Percentiles rank a stretch among this genome's conserved stretches.
These are phyloP conservation scores for Sus cebifrons DNA, from an alignment of 2,797 vertebrate genomes.

Conservation along the genomic window DNA sequence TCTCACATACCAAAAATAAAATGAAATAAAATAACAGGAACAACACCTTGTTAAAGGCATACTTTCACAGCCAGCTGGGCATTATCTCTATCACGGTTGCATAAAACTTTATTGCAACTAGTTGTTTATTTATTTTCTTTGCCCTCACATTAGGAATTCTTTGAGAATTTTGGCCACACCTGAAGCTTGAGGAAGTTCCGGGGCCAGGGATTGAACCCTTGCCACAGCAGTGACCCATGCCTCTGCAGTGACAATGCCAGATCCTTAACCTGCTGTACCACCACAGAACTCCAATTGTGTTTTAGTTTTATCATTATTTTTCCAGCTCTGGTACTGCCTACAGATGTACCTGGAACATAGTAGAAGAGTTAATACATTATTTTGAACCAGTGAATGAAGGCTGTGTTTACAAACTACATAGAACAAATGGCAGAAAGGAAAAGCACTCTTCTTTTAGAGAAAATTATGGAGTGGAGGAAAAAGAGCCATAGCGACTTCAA, in stretches of 20 bases:
- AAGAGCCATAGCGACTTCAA: not conserved
- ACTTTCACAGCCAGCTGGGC: not conserved
- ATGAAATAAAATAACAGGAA: not conserved
- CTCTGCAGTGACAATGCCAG: too few relatives aligned
- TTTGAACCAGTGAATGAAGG: not conserved
- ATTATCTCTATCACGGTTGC: not conserved
- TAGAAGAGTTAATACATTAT: not conserved
- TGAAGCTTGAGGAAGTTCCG: too few relatives aligned
- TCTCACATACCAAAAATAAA: not conserved
- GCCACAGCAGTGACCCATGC: too few relatives aligned
- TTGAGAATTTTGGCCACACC: not conserved
- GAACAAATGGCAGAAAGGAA: not conserved
- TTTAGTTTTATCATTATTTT: not conserved
- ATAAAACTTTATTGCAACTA: not conserved
- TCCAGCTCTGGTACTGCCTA: not conserved
- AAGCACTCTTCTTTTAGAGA: not conserved
- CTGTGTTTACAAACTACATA: not conserved
- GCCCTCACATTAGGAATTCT: not conserved
- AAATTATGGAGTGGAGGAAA: not conserved
- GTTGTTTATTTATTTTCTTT: not conserved
- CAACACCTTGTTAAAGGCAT: fast-evolving
- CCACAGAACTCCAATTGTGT: not conserved
- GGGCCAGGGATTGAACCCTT: too few relatives aligned
- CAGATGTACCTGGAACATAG: not conserved
- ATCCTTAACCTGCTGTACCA: too few relatives aligned